Percentiles rank a stretch among this genome's conserved stretches.
These are phyloP conservation scores for Bovichtus diacanthus DNA, from an alignment of 2,797 vertebrate genomes.

Conservation along the genomic window DNA sequence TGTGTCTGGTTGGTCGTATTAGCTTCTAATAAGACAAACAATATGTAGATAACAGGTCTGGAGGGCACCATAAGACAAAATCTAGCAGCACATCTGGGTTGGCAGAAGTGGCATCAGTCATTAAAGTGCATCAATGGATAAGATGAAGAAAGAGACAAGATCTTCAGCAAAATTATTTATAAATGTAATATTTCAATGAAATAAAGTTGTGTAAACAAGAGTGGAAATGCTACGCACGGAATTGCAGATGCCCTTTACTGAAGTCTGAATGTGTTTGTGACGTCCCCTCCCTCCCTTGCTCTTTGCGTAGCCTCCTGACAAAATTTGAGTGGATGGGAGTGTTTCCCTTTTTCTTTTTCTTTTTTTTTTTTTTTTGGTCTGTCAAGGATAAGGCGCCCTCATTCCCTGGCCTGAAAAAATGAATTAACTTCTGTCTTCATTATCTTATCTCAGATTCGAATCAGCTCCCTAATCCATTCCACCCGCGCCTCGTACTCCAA, in stretches of 20 bases:
- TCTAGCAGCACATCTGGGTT: background rate
- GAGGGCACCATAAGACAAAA: slow-evolving; percentile 9
- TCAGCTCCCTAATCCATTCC: slow-evolving; percentile 85
- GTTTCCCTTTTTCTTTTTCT: slow-evolving; percentile 8
- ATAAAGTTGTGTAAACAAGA: slow-evolving; percentile 4
- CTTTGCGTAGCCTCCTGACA: slow-evolving; percentile 49
- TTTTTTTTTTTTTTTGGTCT: slow-evolving; percentile 16
- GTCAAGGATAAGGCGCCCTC: slow-evolving; percentile 72
- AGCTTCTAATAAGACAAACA: slow-evolving; percentile 16
- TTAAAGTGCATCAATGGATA: slow-evolving; percentile 24
- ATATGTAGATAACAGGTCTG: slow-evolving; percentile 19
- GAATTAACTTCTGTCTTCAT: slow-evolving; percentile 87
- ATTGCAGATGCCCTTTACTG: slow-evolving; percentile 20
- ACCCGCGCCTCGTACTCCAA: slow-evolving; percentile 60
- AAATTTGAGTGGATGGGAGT: slow-evolving; percentile 43
- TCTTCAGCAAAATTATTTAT: slow-evolving; percentile 12
- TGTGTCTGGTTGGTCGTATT: slow-evolving; percentile 34
- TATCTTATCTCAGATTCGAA: slow-evolving; percentile 87
- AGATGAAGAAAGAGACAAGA: slow-evolving; percentile 13
- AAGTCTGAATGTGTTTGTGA: slow-evolving; percentile 19
- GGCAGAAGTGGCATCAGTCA: slow-evolving; percentile 8
- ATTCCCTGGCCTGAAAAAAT: slow-evolving; percentile 62
- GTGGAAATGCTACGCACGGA: background rate
- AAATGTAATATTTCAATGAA: slow-evolving; percentile 4
- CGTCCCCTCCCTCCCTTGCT: slow-evolving; percentile 1